A percentile compares a stretch with the other conserved stretches of the same genome.
phyloP scores from a whole-genome alignment of 2,888 invertebrate genomes.

The Chloroclystis v-ata region DNA sequence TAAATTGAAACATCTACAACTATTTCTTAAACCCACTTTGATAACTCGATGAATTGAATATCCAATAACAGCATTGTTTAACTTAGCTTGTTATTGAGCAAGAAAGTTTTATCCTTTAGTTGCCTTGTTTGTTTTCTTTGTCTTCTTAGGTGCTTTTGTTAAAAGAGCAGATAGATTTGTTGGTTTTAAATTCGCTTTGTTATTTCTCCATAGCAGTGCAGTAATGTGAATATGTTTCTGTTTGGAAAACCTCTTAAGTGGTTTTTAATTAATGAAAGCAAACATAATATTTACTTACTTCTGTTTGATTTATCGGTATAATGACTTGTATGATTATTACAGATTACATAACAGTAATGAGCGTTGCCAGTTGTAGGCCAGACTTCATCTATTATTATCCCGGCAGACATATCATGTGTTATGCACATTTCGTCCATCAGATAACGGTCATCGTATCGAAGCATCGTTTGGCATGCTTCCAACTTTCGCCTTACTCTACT shows the following conservation, averaged over 20 bases:
- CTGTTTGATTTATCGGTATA: too few species aligned
- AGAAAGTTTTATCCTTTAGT: constrained; percentile 19
- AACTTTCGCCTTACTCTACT: constrained; percentile 41
- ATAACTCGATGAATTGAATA: background rate
- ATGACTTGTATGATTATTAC: too few species aligned
- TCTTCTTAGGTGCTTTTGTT: background rate
- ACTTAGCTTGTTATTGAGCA: constrained; percentile 21
- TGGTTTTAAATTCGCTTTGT: constrained; percentile 1
- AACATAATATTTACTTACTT: background rate
- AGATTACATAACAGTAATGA: too few species aligned
- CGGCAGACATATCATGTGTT: constrained; percentile 12
- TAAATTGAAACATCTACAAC: background rate
- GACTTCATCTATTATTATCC: constrained; percentile 6
- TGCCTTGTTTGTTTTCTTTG: constrained; percentile 12
- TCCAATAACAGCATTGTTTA: constrained; percentile 22
- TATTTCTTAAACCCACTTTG: background rate
- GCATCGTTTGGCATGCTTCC: constrained; percentile 52
- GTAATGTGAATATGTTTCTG: background rate
- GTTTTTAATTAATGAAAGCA: too few species aligned
- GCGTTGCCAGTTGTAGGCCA: background rate
- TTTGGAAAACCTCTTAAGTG: too few species aligned
- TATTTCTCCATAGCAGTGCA: background rate
- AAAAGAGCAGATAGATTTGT: constrained; percentile 12
- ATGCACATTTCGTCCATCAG: constrained; percentile 37
- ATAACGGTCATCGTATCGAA: constrained; percentile 37